phyloP scores from a whole-genome alignment of 2,113 vertebrate species.

The Naja naja region DNA sequence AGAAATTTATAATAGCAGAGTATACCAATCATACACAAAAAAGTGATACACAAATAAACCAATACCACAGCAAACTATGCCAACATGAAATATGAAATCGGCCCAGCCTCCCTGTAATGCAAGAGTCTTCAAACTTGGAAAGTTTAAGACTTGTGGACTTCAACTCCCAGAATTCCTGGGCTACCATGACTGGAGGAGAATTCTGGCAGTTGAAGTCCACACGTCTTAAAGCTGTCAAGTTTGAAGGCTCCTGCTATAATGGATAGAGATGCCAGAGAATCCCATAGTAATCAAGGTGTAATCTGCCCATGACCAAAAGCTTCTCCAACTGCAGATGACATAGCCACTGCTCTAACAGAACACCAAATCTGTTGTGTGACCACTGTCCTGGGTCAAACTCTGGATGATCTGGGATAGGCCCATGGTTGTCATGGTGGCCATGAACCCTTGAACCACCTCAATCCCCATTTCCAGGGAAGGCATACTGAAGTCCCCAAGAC shows the following conservation, averaged over 20 bases:
- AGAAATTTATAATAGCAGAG: background rate
- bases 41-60: background rate
- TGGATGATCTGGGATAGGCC: background rate
- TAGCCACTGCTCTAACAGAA: background rate
- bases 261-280: background rate
- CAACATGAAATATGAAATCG: background rate
- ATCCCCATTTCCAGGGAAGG: background rate
- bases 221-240: no score
- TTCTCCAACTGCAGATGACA: background rate
- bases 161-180: no score
- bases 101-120: background rate
- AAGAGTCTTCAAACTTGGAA: no score
- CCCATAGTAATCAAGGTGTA: background rate
- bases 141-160: no score
- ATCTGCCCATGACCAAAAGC: background rate
- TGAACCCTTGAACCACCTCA: background rate
- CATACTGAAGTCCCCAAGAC: background rate
- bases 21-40: background rate
- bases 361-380: background rate
- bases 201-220: no score
- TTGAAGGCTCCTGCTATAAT: background rate
- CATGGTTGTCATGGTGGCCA: background rate
- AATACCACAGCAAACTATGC: no score
- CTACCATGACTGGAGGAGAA: no score
- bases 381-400: background rate